Base-by-base conservation (phyloP, 2,113 vertebrate genomes). In the Gracilinanus agilis region DNA sequence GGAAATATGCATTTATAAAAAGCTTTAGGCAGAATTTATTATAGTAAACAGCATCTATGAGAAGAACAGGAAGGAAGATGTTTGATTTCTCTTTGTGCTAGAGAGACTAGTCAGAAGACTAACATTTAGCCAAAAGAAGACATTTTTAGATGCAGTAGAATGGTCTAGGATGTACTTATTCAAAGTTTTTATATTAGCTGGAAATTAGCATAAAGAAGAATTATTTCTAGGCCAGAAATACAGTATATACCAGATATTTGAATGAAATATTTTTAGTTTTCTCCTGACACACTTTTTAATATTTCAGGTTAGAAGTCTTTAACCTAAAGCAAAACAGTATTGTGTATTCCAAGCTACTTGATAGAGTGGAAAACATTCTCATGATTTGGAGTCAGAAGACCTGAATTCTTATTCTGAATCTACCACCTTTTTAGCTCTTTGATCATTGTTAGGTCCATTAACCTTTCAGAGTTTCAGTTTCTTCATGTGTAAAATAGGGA, bases 91-190 rank as follows among this genome's bases (percentile, higher is more conserved):
- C 89, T 83, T 90, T 54, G 61, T 56, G 90, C 25, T 94, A 55
- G 29, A 92, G 90, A 95, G 5, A 75, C 13, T n/a, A 19, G 34
- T 90, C 89, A 93, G 92, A 91, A 96, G 94, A 83, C 90, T 93
- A 90, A 94, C 75, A 94, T 89, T 91, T 96, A 53, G 34, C 1
- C 44, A 89, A 13, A 89, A 89, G 88, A 89, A 89, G 44, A 44
- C 24, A 27, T 89, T 53, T 90, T 49, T 49, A 29, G 1, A 27
- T 53, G 25, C 24, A 53, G 49, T 12, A 53, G 24, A 89, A 25
- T 53, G 44, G 93, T 58, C 56, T 90, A 3, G 61, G 49, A 34
- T 94, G 34, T 96, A 40, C 94, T 96, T 96, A 67, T 92, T 92
- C 90, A 95, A 94, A 94, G 92, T 56, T 83, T 93, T 90, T 94